Base-by-base conservation (phyloP, 2,888 invertebrate species). In the Cremastobaeus sp. region DNA sequence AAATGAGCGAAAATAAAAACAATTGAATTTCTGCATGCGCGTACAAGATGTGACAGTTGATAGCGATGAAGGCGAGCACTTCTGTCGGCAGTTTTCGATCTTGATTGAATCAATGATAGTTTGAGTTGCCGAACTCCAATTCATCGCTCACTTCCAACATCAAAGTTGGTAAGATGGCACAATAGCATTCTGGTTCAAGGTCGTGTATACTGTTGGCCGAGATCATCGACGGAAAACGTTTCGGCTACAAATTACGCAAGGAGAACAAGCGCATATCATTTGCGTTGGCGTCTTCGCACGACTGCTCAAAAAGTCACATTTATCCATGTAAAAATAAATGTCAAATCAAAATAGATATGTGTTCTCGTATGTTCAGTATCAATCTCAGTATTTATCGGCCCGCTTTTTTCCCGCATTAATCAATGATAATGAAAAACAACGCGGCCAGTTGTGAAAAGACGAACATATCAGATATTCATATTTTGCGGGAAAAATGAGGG, bases 171-270 rank as follows among this genome's bases (percentile, higher is more conserved):
- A 21, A 28, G 14, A 57, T 66, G 34, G 41, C 41, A 66, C 48
- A 66, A 57, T 57, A 50, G 20, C 32, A 55, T 66, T 66, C 48
- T 66, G 48, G 66, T 57, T 66, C 66, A 66, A 66, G 66, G 66
- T 57, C 50, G 18, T 15, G 34, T 2, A 3, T n/a, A n/a, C 25
- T 34, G 55, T 55, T 66, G 65, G 47, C 65, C 47, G 55, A 55
- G 55, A 65, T 15, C 47, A 55, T 48, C 39, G 48, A 57, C 57
- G 34, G 8, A 48, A 66, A 47, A 21, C 20, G 20, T 14, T 34
- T 41, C 2, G 66, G 39, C 34, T 34, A 41, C 20, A 21, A 32
- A 50, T 66, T 66, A 21, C 57, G 57, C 50, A 66, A 57, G 47
- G 32, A 25, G 52, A 55, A 41, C 47, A 50, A 62, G 41, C 37